Evolutionary conservation across 1,140 invertebrate species (phyloP), one percentile per base, ranked within the genome.

Genomic region (Zaprionus lachaisei): DNA sequence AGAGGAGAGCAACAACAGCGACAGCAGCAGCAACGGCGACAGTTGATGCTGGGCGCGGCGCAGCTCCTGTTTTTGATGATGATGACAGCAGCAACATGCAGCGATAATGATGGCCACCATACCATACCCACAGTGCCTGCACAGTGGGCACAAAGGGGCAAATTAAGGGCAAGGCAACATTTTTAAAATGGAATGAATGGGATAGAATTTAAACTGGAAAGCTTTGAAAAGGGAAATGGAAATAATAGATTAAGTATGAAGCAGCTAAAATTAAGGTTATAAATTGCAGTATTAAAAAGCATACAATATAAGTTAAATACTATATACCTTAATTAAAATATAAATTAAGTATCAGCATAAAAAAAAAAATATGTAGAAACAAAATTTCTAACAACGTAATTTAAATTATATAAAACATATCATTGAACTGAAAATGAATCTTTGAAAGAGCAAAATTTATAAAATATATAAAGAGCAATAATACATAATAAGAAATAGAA

Each of bases 81-180:
- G 41, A 47, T 47, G 41, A 47, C 41, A 55, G 47, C 54, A 63
- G 58, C 69, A 55, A 58, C 47, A 57, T 68, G 75, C 71, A 74
- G 71, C 82, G 75, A 85, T 84, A 84, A 84, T 81, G 82, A 85
- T 79, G 82, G 54, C 74, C 7, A 28, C 44, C 55, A 38, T 26
- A 9, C 51, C 24, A 26, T 17, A 62, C 41, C 41, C 38, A 38
- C 24, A 15, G 37, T 24, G 12, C 4, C 20, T 0, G 62, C 44
- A 66, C 70, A 72, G 54, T 67, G 70, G 55, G 20, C 26, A 20
- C 20, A 15, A 2, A 66, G 14, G 2, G 0, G 14, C 4, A 14
- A 56, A n/a, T 7, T n/a, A 15, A 15, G 28, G 54, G 2, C 15
- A 55, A 15, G 12, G 14, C 0, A 6, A 2, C 31, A 4, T 22